phyloP scores from a whole-genome alignment of 2,888 invertebrate genomes.

The Andrena chrysosceles region DNA sequence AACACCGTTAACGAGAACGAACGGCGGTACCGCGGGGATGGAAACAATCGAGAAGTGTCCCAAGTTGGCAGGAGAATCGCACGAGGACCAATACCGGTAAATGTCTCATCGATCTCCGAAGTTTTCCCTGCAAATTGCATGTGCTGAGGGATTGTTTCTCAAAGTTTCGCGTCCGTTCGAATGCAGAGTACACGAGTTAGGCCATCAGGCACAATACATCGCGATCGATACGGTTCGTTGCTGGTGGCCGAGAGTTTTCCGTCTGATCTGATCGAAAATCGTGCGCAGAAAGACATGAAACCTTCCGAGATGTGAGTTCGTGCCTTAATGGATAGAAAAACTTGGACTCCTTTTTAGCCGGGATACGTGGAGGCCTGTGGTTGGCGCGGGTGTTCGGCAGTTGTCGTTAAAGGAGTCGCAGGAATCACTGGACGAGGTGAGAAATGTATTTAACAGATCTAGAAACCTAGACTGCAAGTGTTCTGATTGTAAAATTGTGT shows the following conservation, averaged over 20 bases:
- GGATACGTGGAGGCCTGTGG: neutral
- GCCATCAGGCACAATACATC: neutral
- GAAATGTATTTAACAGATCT: too few relatives aligned
- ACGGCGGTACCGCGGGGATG: neutral
- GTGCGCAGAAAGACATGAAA: slow-evolving; percentile 47
- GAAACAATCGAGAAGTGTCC: slow-evolving; percentile 18
- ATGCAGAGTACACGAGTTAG: slow-evolving; percentile 41
- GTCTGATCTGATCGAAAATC: slow-evolving; percentile 49
- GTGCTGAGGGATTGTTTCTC: slow-evolving; percentile 14
- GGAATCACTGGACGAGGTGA: neutral
- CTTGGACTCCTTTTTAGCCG: slow-evolving; percentile 5
- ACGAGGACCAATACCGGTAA: neutral
- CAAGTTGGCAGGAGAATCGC: slow-evolving; percentile 28
- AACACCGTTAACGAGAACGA: neutral
- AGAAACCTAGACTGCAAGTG: too few relatives aligned
- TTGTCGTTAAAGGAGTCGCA: neutral
- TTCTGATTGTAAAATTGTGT: too few relatives aligned
- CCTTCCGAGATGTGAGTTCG: slow-evolving; percentile 47
- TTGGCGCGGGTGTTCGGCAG: neutral
- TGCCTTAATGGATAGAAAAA: slow-evolving; percentile 53
- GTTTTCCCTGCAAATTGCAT: slow-evolving; percentile 38
- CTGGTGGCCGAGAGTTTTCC: slow-evolving; percentile 9
- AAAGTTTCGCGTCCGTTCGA: neutral
- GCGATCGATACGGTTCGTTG: neutral
- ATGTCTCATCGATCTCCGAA: slow-evolving; percentile 41